These are phyloP conservation scores for Hyppa rectilinea DNA, from an alignment of 2,888 invertebrate species.

Conservation along the genomic window DNA sequence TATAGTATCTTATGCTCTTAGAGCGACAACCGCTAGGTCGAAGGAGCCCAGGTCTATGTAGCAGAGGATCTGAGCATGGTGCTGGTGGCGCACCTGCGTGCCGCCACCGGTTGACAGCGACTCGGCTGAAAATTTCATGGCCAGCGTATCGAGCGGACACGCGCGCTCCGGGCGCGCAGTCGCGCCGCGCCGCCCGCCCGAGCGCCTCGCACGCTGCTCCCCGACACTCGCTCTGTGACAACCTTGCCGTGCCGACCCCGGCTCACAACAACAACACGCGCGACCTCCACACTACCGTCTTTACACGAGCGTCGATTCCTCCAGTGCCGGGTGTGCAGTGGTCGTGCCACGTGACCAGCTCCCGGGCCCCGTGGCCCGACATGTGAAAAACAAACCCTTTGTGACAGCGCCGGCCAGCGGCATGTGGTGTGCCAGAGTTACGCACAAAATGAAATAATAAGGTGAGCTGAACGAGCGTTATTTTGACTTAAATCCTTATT, in stretches of 20 bases:
- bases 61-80: slow-evolving; percentile 31
- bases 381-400: slow-evolving; percentile 80
- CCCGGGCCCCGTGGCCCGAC: slow-evolving; percentile 65
- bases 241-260: slow-evolving; percentile 70
- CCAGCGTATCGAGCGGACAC: slow-evolving; percentile 87
- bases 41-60: neutral
- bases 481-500: slow-evolving; percentile 23
- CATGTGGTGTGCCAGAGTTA: slow-evolving; percentile 79
- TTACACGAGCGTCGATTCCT: slow-evolving; percentile 62
- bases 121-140: slow-evolving; percentile 89
- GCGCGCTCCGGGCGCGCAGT: slow-evolving; percentile 81
- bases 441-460: slow-evolving; percentile 89
- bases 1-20: neutral
- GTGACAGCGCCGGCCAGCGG: slow-evolving; percentile 77
- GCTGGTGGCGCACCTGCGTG: slow-evolving; percentile 81
- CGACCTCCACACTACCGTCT: slow-evolving; percentile 68
- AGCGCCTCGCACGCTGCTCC: slow-evolving; percentile 72
- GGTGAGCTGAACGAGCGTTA: slow-evolving; percentile 74
- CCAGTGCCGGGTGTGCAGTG: slow-evolving; percentile 78
- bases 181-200: slow-evolving; percentile 80
- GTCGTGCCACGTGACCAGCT: slow-evolving; percentile 74
- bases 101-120: slow-evolving; percentile 88
- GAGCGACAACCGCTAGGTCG: neutral
- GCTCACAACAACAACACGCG: slow-evolving; percentile 78
- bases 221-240: slow-evolving; percentile 75